phyloP scores from a whole-genome alignment of 2,797 vertebrate genomes.

The Myotis planiceps region DNA sequence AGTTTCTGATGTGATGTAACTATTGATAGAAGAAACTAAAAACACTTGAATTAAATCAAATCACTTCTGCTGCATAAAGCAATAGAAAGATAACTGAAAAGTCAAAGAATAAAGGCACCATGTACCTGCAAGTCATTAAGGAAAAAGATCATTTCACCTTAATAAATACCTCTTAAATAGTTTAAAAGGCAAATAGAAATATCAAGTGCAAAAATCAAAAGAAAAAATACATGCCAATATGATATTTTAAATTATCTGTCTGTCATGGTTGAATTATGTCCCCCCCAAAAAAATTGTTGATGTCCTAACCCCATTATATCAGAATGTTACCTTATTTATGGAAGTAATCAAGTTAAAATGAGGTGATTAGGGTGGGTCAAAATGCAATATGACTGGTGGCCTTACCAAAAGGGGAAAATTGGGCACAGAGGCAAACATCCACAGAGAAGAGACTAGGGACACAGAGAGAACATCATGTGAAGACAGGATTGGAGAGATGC shows the following conservation, averaged over 20 bases:
- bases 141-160: neutral
- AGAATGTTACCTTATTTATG: neutral
- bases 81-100: conserved; percentile 34
- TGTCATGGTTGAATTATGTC: neutral
- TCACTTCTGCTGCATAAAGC: conserved; percentile 45
- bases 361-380: neutral
- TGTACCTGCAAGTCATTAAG: conserved; percentile 17
- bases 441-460: neutral
- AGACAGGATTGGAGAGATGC: fast-evolving
- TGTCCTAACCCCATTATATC: neutral
- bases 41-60: conserved; percentile 78
- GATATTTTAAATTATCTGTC: conserved; percentile 1
- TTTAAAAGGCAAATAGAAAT: conserved; percentile 15
- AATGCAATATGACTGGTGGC: neutral
- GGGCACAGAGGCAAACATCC: neutral
- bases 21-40: conserved; percentile 73
- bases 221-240: neutral
- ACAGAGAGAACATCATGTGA: neutral
- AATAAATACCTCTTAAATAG: conserved; percentile 37
- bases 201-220: neutral
- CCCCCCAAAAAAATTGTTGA: neutral
- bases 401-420: neutral
- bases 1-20: conserved; percentile 61
- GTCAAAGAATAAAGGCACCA: conserved; percentile 41
- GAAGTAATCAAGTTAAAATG: neutral